phyloP scores from a whole-genome alignment of 2,888 invertebrate species.

The Volucella bombylans region DNA sequence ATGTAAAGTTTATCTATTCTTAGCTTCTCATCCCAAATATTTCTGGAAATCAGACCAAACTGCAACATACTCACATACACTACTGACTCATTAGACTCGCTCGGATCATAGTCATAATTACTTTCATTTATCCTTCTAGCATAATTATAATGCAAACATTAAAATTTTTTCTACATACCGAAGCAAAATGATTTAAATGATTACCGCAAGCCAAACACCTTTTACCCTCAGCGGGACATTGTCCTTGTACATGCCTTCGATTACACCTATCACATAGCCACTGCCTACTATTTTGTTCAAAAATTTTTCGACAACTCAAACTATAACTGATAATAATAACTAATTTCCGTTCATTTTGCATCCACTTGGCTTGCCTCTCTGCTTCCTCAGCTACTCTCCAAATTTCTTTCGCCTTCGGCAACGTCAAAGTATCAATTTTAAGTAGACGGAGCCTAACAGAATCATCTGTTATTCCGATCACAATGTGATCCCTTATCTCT shows the following conservation, averaged over 20 bases:
- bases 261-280: conserved; percentile 3
- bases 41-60: conserved; percentile 11
- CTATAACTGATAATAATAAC: no score
- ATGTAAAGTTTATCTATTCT: conserved; percentile 28
- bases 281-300: background rate
- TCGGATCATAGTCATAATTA: no score
- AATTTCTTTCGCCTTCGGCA: no score
- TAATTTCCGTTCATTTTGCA: conserved; percentile 28
- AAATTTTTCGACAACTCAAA: background rate
- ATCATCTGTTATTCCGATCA: conserved; percentile 30
- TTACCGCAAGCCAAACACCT: conserved; percentile 39
- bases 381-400: conserved; percentile 33
- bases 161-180: no score
- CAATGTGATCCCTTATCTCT: conserved; percentile 39
- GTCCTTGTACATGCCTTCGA: no score
- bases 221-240: conserved; percentile 35
- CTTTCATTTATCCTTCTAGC: conserved; percentile 31
- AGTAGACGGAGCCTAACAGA: conserved; percentile 26
- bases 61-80: conserved; percentile 37
- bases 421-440: conserved; percentile 18
- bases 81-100: conserved; percentile 28
- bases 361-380: conserved; percentile 10
- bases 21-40: conserved; percentile 32
- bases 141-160: background rate
- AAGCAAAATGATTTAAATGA: no score